Evolutionary conservation across 2,888 invertebrate genomes (phyloP).

Genomic region (Acanthosepion pharaonis): DNA sequence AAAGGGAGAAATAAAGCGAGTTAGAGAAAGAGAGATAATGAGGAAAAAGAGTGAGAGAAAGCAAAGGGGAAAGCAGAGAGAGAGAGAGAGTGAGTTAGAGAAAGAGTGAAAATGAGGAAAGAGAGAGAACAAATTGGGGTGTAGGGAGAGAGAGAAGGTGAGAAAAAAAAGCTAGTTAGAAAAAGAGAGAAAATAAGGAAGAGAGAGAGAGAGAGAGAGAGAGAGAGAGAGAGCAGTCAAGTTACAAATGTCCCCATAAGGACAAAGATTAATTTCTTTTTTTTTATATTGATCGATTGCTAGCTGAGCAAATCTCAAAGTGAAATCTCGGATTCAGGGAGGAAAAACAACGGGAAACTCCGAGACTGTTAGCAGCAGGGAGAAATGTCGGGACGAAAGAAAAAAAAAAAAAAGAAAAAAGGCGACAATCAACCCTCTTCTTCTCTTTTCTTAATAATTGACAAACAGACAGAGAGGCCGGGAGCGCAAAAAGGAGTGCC

Average conservation of each 20-base stretch:
- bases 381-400: background rate
- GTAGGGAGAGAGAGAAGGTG: background rate
- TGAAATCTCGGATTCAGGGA: background rate
- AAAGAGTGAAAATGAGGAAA: no score
- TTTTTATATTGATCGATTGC: background rate
- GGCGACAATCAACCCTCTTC: background rate
- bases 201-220: background rate
- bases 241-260: background rate
- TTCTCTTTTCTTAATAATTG: background rate
- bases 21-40: background rate
- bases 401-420: background rate
- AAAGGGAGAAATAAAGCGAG: background rate
- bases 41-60: background rate
- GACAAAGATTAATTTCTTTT: background rate
- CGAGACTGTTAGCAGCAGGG: background rate
- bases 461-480: background rate
- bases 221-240: background rate
- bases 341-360: background rate
- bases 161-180: no score
- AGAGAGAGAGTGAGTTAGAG: no score
- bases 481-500: background rate
- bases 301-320: background rate
- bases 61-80: background rate
- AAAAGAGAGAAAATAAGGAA: background rate
- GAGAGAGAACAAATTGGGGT: no score